Evolutionary conservation across 2,797 vertebrate genomes (phyloP).

Genomic region (Rhinogobio ventralis): DNA sequence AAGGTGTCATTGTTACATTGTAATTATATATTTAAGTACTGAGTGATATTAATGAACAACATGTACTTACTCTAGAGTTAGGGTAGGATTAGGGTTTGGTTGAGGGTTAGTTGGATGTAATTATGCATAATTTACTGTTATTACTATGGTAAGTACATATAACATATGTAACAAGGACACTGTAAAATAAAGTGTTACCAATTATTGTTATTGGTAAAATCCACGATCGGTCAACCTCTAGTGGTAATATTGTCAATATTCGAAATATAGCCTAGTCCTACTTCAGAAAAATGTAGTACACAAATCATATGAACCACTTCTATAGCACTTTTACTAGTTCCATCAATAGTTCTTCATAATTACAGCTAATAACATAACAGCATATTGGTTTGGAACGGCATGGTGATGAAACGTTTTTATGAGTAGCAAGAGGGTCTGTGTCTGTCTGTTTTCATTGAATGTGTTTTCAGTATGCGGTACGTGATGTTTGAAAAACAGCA

Average conservation of each 20-base stretch:
- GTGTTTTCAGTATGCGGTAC: neutral
- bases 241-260: neutral
- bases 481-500: slow-evolving; percentile 24
- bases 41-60: too few relatives aligned
- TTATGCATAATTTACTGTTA: too few relatives aligned
- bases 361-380: neutral
- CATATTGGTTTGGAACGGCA: neutral
- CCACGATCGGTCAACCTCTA: too few relatives aligned
- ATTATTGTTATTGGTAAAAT: too few relatives aligned
- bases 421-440: neutral
- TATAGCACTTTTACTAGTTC: neutral
- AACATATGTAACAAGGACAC: too few relatives aligned
- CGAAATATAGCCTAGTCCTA: neutral
- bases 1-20: too few relatives aligned
- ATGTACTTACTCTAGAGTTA: too few relatives aligned
- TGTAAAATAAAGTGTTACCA: too few relatives aligned
- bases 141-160: too few relatives aligned
- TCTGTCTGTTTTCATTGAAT: slow-evolving; percentile 1
- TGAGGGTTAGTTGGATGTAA: too few relatives aligned
- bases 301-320: neutral
- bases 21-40: too few relatives aligned
- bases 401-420: neutral
- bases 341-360: neutral
- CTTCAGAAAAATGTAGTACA: neutral
- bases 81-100: too few relatives aligned